Base-by-base conservation (phyloP, 2,888 invertebrate genomes). In the Sicus ferrugineus region DNA sequence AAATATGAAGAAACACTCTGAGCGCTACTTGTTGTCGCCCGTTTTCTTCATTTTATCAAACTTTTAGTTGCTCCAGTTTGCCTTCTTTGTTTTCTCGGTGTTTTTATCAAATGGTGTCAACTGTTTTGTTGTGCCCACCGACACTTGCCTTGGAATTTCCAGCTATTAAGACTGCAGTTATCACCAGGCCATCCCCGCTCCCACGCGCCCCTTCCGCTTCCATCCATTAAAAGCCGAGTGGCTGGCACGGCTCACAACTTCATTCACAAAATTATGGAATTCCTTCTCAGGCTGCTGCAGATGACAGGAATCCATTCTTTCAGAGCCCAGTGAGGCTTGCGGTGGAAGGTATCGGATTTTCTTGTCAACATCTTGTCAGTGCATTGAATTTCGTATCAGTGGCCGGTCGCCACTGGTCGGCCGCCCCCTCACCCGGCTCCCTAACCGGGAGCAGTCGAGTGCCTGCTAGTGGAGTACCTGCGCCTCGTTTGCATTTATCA, bases 351-450 rank as follows among this genome's bases (percentile, higher is more conserved):
- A 56, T 65, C 64, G 50, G 48, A 65, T 69, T 69, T 23, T 21
- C 19, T 58, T 65, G 69, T 59, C 59, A 69, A 59, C 69, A 58
- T 48, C 58, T 64, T 69, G 69, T 69, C 69, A 69, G 46, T 16
- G 65, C 65, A 26, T 69, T 58, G 59, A 58, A 69, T 69, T 69
- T 64, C 69, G 59, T 69, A 28, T 58, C 31, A 4, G 16, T 46
- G 21, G 52, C 34, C 34, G 65, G 2, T 38, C 21, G 34, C 52
- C 52, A 52, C 19, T n/a, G n/a, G n/a, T n/a, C n/a, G n/a, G n/a
- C 54, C n/a, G 54, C 65, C 21, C 30, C 34, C 23, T 31, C 42
- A n/a, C 46, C n/a, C 46, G 14, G 6, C 46, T 9, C 54, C 16
- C 16, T 11, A 54, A 54, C 11, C 11, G 26, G 21, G n/a, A 28